Base-by-base conservation (phyloP, 2,113 vertebrate species). In the Epinephelus cyanopodus region DNA sequence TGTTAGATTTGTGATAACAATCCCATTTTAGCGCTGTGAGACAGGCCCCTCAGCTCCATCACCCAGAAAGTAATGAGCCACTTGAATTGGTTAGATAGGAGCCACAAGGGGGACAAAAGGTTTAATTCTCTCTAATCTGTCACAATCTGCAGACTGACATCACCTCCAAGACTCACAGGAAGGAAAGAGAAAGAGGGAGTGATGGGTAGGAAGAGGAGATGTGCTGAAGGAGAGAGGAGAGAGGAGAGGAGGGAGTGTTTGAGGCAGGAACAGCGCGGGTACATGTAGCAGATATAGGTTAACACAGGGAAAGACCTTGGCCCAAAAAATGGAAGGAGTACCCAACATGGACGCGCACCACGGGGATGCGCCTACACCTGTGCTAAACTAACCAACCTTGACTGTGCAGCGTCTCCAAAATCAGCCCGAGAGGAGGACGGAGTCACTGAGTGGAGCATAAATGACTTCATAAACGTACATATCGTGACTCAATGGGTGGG, bases 231-330 rank as follows among this genome's bases (percentile, higher is more conserved):
- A 39, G 50, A 56, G 78, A 47, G 15, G 27, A 85, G 27, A 56
- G 57, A 29, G 52, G 12, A 39, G 50, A 56, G 78, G 50, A 17
- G n/a, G 29, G 21, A 73, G 39, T 67, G 17, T 76, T 77, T 9
- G 6, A 65, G 52, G 61, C 42, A 56, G 50, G 65, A 75, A 37
- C 29, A 76, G 48, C 7, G 54, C 42, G 73, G 66, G 56, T 13
- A 56, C 13, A 73, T 78, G 75, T 7, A 53, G 64, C 58, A 81
- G 80, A 92, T 87, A 92, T 85, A 86, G 85, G 82, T 82, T 88
- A 89, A 88, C 81, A 71, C 81, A 81, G 79, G 83, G 87, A 88
- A 94, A 94, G 90, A 92, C 94, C 93, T 94, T 92, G 91, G 90
- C 92, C 94, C 91, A 88, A 92, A 95, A 91, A 93, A 91, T 77